Percentiles rank a stretch among this genome's conserved stretches.
Conservation (phyloP, 2,888 invertebrate genomes). For the Hirudinaria manillensis region DNA sequence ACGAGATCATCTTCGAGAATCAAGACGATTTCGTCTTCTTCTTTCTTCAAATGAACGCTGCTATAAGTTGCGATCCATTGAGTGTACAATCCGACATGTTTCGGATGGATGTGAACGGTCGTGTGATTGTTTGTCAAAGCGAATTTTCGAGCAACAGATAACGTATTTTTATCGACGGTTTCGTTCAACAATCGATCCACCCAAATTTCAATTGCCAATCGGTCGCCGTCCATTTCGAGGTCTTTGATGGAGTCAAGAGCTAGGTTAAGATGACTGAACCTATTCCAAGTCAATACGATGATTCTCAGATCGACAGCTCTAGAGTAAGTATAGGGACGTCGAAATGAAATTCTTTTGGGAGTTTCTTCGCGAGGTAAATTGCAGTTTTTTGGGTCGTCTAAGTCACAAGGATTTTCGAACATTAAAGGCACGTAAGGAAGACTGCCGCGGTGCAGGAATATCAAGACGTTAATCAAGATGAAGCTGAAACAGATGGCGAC, state of each 20-base stretch:
- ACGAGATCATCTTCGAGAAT: slow-evolving; percentile 47
- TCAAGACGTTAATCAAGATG: no score
- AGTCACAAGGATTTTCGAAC: no score
- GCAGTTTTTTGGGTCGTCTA: no score
- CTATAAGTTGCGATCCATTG: slow-evolving; percentile 45
- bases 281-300: slow-evolving; percentile 40
- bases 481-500: no score
- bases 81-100: slow-evolving; percentile 41
- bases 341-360: background rate
- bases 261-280: slow-evolving; percentile 36
- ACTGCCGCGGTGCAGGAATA: no score
- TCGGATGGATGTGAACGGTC: slow-evolving; percentile 37
- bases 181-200: slow-evolving; percentile 35
- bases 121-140: background rate
- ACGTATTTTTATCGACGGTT: slow-evolving; percentile 33
- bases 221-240: slow-evolving; percentile 36
- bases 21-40: slow-evolving; percentile 44
- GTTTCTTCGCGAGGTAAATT: no score
- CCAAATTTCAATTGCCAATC: slow-evolving; percentile 39
- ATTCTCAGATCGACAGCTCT: slow-evolving; percentile 38
- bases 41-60: slow-evolving; percentile 3
- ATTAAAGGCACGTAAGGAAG: no score
- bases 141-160: slow-evolving; percentile 33
- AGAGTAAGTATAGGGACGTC: background rate
- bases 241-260: slow-evolving; percentile 37